These are phyloP conservation scores for Horisme vitalbata DNA, from an alignment of 2,888 invertebrate species.

Conservation along the genomic window DNA sequence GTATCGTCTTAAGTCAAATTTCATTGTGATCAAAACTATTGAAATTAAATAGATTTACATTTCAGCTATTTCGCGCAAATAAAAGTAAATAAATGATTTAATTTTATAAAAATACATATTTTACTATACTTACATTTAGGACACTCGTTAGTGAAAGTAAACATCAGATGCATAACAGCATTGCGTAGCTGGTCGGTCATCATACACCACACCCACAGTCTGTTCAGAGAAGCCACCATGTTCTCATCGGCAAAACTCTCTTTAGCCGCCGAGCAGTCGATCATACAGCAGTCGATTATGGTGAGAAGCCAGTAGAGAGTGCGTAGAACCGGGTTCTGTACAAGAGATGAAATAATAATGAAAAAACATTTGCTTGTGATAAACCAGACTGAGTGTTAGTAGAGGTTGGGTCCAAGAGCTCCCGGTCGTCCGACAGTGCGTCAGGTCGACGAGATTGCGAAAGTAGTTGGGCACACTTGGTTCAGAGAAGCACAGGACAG, in stretches of 20 bases:
- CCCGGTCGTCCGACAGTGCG: too few relatives aligned
- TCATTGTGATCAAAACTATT: too few relatives aligned
- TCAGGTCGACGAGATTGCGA: too few relatives aligned
- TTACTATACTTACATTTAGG: slow-evolving; percentile 72
- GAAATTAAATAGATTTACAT: too few relatives aligned
- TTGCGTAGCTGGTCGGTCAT: slow-evolving; percentile 79
- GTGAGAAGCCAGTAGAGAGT: slow-evolving; percentile 82
- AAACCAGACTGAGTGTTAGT: too few relatives aligned
- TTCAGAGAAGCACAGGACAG: too few relatives aligned
- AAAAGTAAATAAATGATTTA: too few relatives aligned
- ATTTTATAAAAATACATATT: background rate
- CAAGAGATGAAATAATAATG: slow-evolving; percentile 9
- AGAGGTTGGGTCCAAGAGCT: too few relatives aligned
- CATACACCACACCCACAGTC: slow-evolving; percentile 87
- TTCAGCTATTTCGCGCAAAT: too few relatives aligned
- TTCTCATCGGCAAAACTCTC: slow-evolving; percentile 78
- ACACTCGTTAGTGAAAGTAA: slow-evolving; percentile 85
- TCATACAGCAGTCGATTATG: slow-evolving; percentile 83
- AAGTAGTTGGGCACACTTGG: too few relatives aligned
- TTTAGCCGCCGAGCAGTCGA: slow-evolving; percentile 79
- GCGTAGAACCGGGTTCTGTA: slow-evolving; percentile 78
- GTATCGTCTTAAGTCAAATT: too few relatives aligned
- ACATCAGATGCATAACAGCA: slow-evolving; percentile 81
- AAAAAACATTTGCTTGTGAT: too few relatives aligned
- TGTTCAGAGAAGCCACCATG: slow-evolving; percentile 82